Conservation (phyloP, 1,140 invertebrate genomes). For the Drosophila sturtevanti region DNA sequence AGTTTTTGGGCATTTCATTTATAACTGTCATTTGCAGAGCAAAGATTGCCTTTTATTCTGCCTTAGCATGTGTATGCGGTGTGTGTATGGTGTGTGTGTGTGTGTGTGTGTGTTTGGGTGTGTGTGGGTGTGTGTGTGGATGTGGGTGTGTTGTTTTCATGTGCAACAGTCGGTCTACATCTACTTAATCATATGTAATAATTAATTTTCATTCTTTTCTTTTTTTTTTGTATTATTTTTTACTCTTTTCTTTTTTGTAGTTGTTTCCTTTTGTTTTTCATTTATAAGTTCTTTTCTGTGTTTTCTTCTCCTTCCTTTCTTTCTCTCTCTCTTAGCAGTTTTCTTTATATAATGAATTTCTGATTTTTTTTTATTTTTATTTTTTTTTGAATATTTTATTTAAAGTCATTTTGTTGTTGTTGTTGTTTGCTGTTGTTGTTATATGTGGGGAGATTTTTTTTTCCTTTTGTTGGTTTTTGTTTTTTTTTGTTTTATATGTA, state of each 20-base stretch:
- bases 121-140: conserved; percentile 27
- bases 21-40: conserved; percentile 47
- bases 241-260: conserved; percentile 36
- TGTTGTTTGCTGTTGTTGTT: conserved; percentile 27
- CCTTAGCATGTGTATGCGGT: conserved; percentile 24
- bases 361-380: conserved; percentile 35
- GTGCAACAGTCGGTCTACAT: conserved; percentile 73
- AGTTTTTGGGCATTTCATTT: conserved; percentile 40
- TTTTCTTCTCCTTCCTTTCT: conserved; percentile 14
- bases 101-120: conserved; percentile 32
- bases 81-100: conserved; percentile 26
- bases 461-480: conserved; percentile 3
- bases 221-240: conserved; percentile 22
- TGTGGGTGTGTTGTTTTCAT: conserved; percentile 44
- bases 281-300: conserved; percentile 41
- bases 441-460: conserved; percentile 36
- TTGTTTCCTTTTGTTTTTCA: conserved; percentile 45
- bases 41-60: neutral
- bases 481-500: conserved; percentile 46
- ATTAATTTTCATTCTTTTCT: conserved; percentile 65
- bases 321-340: conserved; percentile 34
- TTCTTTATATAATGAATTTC: conserved; percentile 43
- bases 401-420: conserved; percentile 37
- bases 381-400: conserved; percentile 43
- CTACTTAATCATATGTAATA: conserved; percentile 73